Evolutionary conservation across 2,888 invertebrate genomes (phyloP).

Genomic region (Caenorhabditis doughertyi): DNA sequence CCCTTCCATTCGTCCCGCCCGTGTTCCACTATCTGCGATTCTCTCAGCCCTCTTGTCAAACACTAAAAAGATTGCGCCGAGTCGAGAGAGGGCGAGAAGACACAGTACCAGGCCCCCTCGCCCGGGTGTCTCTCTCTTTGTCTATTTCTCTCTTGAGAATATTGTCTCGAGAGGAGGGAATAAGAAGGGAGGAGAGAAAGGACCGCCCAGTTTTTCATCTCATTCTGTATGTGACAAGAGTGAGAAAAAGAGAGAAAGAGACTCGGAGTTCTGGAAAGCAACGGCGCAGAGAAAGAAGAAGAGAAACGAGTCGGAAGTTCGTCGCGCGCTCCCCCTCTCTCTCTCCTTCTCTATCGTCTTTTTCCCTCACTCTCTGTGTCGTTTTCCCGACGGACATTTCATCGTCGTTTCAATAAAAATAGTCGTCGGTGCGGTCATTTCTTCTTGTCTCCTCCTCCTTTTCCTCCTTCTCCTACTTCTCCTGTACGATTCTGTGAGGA

Average conservation of each 20-base stretch:
- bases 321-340: conserved; percentile 10
- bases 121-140: background rate
- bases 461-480: background rate
- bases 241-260: conserved; percentile 13
- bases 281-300: too few relatives aligned
- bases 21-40: conserved; percentile 4
- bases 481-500: conserved; percentile 7
- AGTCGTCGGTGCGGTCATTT: background rate
- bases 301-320: conserved; percentile 49
- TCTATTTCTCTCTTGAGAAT: background rate
- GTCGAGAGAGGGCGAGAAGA: conserved; percentile 9
- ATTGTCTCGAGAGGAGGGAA: conserved; percentile 20
- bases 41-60: conserved; percentile 11
- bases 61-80: background rate
- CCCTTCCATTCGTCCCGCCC: background rate
- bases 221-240: background rate
- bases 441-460: background rate
- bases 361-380: background rate
- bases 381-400: background rate
- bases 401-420: conserved; percentile 31
- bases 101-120: conserved; percentile 33
- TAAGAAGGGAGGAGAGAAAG: too few relatives aligned
- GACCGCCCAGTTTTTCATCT: conserved; percentile 36
- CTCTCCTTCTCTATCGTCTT: too few relatives aligned
- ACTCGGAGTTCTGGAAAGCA: conserved; percentile 21